A percentile compares a stretch with the other conserved stretches of the same genome.
Conservation (phyloP, 1,140 invertebrate species). For the Marisa cornuarietis region DNA sequence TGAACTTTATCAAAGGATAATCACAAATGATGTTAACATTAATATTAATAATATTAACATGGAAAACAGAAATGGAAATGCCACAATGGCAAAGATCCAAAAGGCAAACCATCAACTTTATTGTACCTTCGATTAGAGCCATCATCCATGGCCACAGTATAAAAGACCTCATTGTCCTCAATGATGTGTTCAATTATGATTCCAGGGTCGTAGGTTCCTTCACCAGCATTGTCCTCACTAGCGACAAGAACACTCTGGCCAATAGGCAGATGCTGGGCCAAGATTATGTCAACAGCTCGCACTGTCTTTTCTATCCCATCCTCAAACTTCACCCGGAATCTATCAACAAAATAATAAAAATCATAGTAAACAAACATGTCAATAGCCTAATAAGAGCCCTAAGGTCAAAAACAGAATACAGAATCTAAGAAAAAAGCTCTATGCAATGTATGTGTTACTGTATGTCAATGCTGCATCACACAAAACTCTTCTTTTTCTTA, state of each 20-base stretch:
- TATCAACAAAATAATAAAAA: constrained; percentile 4
- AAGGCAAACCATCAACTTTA: neutral
- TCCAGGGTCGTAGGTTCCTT: constrained; percentile 46
- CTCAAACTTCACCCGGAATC: constrained; percentile 43
- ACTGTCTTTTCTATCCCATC: constrained; percentile 47
- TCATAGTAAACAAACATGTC: neutral
- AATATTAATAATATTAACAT: neutral
- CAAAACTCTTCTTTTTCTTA: too few species aligned
- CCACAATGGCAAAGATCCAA: neutral
- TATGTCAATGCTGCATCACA: too few species aligned
- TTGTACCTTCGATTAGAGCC: constrained; percentile 40
- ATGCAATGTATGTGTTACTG: too few species aligned
- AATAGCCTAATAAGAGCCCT: neutral
- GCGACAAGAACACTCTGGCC: constrained; percentile 53
- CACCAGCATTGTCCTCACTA: constrained; percentile 16
- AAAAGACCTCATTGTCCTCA: constrained; percentile 14
- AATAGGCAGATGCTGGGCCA: constrained; percentile 43
- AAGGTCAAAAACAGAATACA: too few species aligned
- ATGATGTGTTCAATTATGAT: constrained; percentile 42
- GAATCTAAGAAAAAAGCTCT: too few species aligned
- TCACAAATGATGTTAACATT: too few species aligned
- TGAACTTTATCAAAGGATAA: too few species aligned
- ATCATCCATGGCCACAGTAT: constrained; percentile 45
- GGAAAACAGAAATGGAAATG: neutral
- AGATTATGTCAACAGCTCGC: constrained; percentile 38